Conservation (phyloP, 2,797 vertebrate genomes). For the Molossus molossus region DNA sequence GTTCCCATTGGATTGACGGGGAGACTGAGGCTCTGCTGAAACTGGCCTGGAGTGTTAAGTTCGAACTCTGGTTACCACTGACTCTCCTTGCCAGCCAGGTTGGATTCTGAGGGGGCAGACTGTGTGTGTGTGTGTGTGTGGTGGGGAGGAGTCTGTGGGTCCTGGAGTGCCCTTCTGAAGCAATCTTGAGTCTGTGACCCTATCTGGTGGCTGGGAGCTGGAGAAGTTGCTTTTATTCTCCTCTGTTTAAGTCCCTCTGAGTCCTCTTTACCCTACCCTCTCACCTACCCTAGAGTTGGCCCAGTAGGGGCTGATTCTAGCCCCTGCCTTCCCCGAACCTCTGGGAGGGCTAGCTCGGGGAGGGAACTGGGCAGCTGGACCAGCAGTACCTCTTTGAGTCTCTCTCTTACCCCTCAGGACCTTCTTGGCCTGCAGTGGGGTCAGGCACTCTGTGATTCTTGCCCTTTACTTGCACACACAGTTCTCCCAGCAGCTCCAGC, state of each 20-base stretch:
- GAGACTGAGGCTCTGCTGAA: slow-evolving; percentile 71
- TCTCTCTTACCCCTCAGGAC: neutral
- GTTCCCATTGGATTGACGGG: slow-evolving; percentile 69
- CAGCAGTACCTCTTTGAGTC: neutral
- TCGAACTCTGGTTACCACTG: neutral
- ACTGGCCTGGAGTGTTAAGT: neutral
- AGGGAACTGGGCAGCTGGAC: neutral
- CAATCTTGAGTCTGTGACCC: neutral
- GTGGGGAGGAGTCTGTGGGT: neutral
- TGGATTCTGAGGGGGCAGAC: slow-evolving; percentile 67
- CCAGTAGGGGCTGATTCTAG: neutral
- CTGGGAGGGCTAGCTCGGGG: neutral
- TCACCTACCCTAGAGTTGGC: neutral
- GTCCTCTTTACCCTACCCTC: neutral
- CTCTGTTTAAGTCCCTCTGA: neutral
- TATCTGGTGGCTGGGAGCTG: neutral
- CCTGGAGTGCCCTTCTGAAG: neutral
- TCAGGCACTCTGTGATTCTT: neutral
- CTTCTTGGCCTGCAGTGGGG: neutral
- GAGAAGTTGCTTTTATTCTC: slow-evolving; percentile 45
- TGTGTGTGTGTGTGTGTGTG: neutral
- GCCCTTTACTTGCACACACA: slow-evolving; percentile 16
- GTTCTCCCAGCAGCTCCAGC: neutral
- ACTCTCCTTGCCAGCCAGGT: neutral
- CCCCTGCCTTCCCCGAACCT: neutral